Percentiles rank a stretch among this genome's conserved stretches.
Conservation (phyloP, 1,140 invertebrate species). For the Ostrea denselamellosa region DNA sequence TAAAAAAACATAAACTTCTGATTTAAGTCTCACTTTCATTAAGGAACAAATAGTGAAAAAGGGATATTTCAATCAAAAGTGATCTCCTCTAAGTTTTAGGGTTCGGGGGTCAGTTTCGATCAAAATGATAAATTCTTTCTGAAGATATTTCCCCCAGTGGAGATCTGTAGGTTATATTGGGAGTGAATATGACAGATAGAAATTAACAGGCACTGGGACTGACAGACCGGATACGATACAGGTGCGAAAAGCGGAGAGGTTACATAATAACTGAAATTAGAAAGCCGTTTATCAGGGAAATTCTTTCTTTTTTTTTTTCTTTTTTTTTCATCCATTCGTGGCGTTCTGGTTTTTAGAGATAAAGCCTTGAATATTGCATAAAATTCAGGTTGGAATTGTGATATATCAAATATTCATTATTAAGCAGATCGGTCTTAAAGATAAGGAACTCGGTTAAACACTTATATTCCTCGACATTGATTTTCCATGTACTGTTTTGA, state of each 20-base stretch:
- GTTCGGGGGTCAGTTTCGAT: no score
- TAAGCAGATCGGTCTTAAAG: background rate
- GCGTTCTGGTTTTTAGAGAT: background rate
- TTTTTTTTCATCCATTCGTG: background rate
- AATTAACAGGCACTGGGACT: background rate
- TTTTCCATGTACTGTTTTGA: no score
- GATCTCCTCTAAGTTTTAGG: no score
- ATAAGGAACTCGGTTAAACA: background rate
- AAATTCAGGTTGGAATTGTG: background rate
- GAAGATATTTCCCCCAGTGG: background rate
- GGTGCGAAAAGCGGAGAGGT: background rate
- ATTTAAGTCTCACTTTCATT: no score
- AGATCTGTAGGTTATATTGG: background rate
- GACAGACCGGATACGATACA: background rate
- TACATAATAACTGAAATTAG: background rate
- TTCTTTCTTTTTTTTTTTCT: background rate
- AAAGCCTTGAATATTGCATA: background rate
- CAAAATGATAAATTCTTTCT: background rate
- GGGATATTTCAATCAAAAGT: no score
- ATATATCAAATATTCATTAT: background rate
- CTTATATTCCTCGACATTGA: background rate
- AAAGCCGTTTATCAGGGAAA: background rate
- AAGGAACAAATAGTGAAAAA: no score
- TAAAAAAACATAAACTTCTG: no score
- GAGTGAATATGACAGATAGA: slow-evolving; percentile 22